Conservation (phyloP, 2,888 invertebrate genomes). For the Metalampra italica region DNA sequence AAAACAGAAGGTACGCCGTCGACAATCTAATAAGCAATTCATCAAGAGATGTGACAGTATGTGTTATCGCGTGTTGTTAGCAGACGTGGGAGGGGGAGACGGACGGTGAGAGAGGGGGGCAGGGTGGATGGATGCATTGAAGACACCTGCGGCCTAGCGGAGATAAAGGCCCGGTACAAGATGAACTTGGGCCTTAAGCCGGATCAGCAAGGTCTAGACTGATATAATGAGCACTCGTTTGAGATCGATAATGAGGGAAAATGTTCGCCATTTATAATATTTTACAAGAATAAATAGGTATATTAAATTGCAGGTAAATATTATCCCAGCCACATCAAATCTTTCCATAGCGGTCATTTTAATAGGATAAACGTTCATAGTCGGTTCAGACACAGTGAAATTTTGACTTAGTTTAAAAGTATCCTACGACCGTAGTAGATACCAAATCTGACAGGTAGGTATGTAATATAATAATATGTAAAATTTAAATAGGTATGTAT, state of each 20-base stretch:
- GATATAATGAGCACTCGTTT: neutral
- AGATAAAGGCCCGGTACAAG: constrained; percentile 44
- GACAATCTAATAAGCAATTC: constrained; percentile 72
- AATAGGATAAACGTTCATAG: too few relatives aligned
- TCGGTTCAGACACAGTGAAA: too few relatives aligned
- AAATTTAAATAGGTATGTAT: too few relatives aligned
- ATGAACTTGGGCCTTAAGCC: constrained; percentile 52
- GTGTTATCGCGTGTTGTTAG: constrained; percentile 49
- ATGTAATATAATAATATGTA: too few relatives aligned
- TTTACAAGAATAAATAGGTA: too few relatives aligned
- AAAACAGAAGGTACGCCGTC: constrained; percentile 40
- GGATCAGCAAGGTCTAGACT: constrained; percentile 57
- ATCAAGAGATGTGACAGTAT: constrained; percentile 68
- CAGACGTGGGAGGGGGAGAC: constrained; percentile 15
- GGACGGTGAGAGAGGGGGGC: constrained; percentile 11
- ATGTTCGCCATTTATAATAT: neutral
- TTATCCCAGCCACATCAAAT: too few relatives aligned
- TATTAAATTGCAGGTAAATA: too few relatives aligned
- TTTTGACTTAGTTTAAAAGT: too few relatives aligned
- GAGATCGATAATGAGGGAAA: neutral
- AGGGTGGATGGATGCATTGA: constrained; percentile 25
- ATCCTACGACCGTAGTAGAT: too few relatives aligned
- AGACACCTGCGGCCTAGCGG: constrained; percentile 59
- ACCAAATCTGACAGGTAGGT: too few relatives aligned
- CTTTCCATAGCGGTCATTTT: too few relatives aligned